Evolutionary conservation across 2,113 vertebrate genomes (phyloP), one percentile per base, ranked within the genome.

Genomic region (Proteles cristata): DNA sequence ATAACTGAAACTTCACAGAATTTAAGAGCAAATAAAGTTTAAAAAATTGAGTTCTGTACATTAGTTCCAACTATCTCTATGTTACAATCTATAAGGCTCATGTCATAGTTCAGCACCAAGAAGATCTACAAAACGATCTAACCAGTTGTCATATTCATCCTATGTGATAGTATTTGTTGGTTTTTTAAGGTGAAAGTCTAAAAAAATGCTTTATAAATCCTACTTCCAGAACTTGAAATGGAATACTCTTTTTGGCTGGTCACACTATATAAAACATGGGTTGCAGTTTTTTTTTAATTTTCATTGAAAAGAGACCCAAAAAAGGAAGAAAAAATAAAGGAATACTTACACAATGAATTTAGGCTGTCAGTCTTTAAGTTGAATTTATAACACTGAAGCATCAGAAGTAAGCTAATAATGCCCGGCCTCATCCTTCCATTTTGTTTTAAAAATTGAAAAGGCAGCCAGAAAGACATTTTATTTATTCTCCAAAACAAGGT

Each of bases 81-180:
- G 98, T 98, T 98, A 99, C 98, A 99, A 77, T 97, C 98, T 98
- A 79, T 98, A 98, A 98, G 98, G 98, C 97, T 98, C 97, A 97
- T 96, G 95, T 98, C 98, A 94, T 98, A 98, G 97, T 96, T 99
- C 95, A 98, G 98, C 98, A 98, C 98, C 98, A 98, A 97, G 97
- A 96, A 98, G 98, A 87, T 86, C 98, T 97, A 95, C 92, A 97
- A 87, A 98, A 97, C 94, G 61, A 97, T 93, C 98, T 93, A 97
- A 96, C 93, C 92, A 94, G 96, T 93, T 4, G 96, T 97, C 97
- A 97, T 97, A 88, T 96, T 97, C 97, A 96, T 50, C 80, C 25
- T 88, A 61, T 61, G 71, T 69, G 82, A 10, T 76, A 94, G 76
- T 93, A 96, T 77, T 86, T 58, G 65, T 92, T 97, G 73, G 7